phyloP scores from a whole-genome alignment of 2,888 invertebrate species.

The Opisthograptis luteolata region DNA sequence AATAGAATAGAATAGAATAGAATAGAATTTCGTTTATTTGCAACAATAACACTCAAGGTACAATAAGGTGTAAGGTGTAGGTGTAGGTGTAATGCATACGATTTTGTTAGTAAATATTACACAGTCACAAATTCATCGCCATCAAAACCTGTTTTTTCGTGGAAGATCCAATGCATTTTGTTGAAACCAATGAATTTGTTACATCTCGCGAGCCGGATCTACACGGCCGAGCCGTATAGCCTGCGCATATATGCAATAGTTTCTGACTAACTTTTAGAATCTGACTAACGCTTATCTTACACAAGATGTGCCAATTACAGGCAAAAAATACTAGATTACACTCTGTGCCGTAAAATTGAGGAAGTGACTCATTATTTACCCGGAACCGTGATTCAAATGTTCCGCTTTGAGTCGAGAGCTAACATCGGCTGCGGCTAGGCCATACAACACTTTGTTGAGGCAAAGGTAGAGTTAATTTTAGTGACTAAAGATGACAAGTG shows the following conservation, averaged over 20 bases:
- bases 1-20: no score
- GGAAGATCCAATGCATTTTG: background rate
- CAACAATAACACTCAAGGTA: no score
- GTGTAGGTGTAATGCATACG: no score
- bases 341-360: conserved; percentile 39
- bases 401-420: conserved; percentile 65
- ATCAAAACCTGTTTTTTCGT: background rate
- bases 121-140: background rate
- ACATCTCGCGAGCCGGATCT: conserved; percentile 28
- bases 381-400: conserved; percentile 72
- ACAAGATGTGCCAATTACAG: conserved; percentile 42
- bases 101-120: background rate
- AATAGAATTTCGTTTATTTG: no score
- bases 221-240: background rate
- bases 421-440: conserved; percentile 34
- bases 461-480: conserved; percentile 45
- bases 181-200: conserved; percentile 11
- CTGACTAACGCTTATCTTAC: conserved; percentile 36
- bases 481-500: no score
- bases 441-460: conserved; percentile 35
- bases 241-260: conserved; percentile 11
- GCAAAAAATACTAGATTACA: conserved; percentile 39
- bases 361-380: conserved; percentile 75
- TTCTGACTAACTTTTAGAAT: conserved; percentile 33
- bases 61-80: no score